Conservation (phyloP, 2,113 vertebrate species). For the Thomomys bottae region DNA sequence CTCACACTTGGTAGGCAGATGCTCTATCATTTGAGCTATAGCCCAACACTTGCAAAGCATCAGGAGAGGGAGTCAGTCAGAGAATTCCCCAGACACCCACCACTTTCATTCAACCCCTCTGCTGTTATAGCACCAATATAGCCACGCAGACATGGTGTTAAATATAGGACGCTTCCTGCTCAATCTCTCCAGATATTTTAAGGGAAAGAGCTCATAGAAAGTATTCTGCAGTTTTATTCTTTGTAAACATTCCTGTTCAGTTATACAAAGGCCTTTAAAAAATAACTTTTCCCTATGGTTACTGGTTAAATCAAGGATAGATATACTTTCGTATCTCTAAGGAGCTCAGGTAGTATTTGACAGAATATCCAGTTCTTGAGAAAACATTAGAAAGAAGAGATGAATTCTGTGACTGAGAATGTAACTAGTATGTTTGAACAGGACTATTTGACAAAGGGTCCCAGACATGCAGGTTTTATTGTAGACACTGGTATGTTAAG, state of each 20-base stretch:
- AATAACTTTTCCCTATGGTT: slow-evolving; percentile 63
- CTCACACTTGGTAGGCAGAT: too few relatives aligned
- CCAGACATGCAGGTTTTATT: slow-evolving; percentile 18
- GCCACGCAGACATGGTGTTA: background rate
- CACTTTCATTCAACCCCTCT: accelerated
- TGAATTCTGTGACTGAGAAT: slow-evolving; percentile 59
- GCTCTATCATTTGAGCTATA: too few relatives aligned
- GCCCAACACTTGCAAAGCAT: background rate
- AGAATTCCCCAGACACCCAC: background rate
- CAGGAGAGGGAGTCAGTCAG: background rate
- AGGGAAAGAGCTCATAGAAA: slow-evolving; percentile 10
- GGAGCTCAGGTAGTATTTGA: slow-evolving; percentile 41
- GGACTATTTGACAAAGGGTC: background rate
- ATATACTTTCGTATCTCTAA: slow-evolving; percentile 27
- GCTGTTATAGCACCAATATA: background rate
- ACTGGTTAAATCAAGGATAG: slow-evolving; percentile 53
- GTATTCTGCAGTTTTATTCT: background rate
- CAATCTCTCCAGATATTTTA: background rate
- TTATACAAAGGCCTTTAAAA: slow-evolving; percentile 10
- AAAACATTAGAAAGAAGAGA: slow-evolving; percentile 72
- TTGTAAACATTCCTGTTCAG: slow-evolving; percentile 61
- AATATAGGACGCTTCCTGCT: background rate
- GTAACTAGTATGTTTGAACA: slow-evolving; percentile 37
- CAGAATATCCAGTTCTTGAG: slow-evolving; percentile 55
- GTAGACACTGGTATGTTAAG: background rate